Percentiles rank a stretch among this genome's conserved stretches.
phyloP scores from a whole-genome alignment of 30 jellyfish, hydroid and myxozoan species.

The Pelagia noctiluca region DNA sequence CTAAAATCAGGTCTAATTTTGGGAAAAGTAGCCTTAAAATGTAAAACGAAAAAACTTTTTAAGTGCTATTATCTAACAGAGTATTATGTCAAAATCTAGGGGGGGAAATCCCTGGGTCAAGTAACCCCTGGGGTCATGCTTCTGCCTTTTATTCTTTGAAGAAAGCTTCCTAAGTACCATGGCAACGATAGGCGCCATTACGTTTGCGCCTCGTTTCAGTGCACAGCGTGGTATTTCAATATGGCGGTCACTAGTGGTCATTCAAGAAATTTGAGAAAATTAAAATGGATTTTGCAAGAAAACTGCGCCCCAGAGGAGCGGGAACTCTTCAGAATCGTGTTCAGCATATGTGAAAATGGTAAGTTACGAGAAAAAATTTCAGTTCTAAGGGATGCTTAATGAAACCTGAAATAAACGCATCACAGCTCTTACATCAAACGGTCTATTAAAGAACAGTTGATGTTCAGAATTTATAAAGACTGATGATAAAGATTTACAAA shows the following conservation, averaged over 20 bases:
- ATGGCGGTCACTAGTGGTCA: constrained; percentile 28
- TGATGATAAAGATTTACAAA: neutral
- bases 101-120: neutral
- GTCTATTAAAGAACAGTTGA: constrained; percentile 7
- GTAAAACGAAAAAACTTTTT: neutral
- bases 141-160: neutral
- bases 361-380: constrained; percentile 10
- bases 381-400: constrained; percentile 44
- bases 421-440: constrained; percentile 15
- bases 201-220: constrained; percentile 33
- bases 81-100: neutral
- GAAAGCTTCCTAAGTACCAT: constrained; percentile 15
- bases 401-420: constrained; percentile 30
- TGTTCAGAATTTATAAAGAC: neutral
- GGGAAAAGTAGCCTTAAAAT: neutral
- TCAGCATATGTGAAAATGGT: constrained; percentile 55
- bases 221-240: constrained; percentile 17
- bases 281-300: constrained; percentile 20
- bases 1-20: neutral
- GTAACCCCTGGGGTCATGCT: neutral
- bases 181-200: constrained; percentile 31
- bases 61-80: neutral
- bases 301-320: constrained; percentile 53
- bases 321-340: constrained; percentile 54
- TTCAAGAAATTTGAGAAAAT: constrained; percentile 13